These are phyloP conservation scores for Macaca fascicularis DNA, from an alignment of 2,113 vertebrate genomes.

Conservation along the genomic window DNA sequence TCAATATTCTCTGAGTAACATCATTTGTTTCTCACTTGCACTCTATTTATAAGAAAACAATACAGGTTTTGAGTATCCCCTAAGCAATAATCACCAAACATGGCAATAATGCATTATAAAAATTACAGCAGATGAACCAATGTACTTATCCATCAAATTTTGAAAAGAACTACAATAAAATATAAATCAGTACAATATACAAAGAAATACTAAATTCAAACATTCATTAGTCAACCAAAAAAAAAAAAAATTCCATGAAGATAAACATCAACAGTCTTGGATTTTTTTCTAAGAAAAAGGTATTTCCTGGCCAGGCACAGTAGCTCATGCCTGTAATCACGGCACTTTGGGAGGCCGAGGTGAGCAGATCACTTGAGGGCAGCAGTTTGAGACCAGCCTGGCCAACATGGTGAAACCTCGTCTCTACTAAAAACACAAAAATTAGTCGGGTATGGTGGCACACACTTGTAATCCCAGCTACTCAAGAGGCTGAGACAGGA, in stretches of 20 bases:
- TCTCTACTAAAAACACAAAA: too few species aligned
- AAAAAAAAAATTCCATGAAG: not conserved
- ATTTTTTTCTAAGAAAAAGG: not conserved
- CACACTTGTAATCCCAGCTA: too few species aligned
- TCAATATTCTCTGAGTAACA: not conserved
- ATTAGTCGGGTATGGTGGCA: too few species aligned
- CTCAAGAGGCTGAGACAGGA: too few species aligned
- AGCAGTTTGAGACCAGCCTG: too few species aligned
- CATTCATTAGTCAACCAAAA: not conserved
- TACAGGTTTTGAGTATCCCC: not conserved
- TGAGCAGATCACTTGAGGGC: too few species aligned
- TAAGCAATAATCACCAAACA: not conserved
- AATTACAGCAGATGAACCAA: not conserved
- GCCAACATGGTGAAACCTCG: too few species aligned
- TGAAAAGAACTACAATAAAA: conserved; percentile 4
- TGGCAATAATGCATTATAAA: not conserved
- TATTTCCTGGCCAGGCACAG: not conserved
- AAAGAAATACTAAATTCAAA: not conserved
- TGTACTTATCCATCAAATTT: not conserved
- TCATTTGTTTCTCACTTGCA: not conserved
- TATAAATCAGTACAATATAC: not conserved
- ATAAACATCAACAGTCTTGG: not conserved
- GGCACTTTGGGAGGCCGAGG: too few species aligned
- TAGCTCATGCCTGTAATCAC: too few species aligned
- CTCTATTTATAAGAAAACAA: not conserved